Base-by-base conservation (phyloP, 1,140 invertebrate species). In the Helicoverpa armigera region DNA sequence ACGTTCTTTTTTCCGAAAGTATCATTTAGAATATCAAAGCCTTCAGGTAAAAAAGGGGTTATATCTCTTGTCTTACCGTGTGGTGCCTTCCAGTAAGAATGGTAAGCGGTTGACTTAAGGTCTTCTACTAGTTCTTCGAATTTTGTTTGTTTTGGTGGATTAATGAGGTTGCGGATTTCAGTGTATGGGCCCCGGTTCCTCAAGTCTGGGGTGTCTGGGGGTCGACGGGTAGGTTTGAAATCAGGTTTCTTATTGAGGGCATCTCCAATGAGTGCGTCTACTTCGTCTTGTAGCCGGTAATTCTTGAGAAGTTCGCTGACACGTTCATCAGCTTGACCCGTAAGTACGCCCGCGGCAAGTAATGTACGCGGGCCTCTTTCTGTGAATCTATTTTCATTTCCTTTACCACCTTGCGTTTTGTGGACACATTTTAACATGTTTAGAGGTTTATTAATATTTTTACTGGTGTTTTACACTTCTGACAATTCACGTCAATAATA, bases 61-160 rank as follows among this genome's bases (percentile, higher is more conserved):
- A 85, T 83, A 89, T 95, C 94, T 13, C 85, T 83, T 23, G 80
- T 16, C 83, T 86, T 87, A 2, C 95, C 95, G n/a, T 94, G 18
- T 53, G 82, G 61, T 77, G 90, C 88, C 53, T 91, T 90, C 95
- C 95, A 95, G 60, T 91, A 94, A 14, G 91, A 93, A 12, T 75
- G 72, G 82, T 94, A 95, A 9, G 85, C 74, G 1, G 95, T 94
- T 74, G 93, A 90, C 83, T 90, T 91, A 12, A 95, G 81, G 72
- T 95, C 94, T 29, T 86, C 83, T 58, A 92, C 87, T 2, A 95
- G 70, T 2, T 86, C 87, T 86, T 94, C 84, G 77, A 94, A 95
- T 80, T 91, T 89, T 29, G 90, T 93, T 83, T 88, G 84, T 0
- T 84, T 75, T 51, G 87, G 85, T 5, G 89, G 90, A 61, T 72